A percentile compares a stretch with the other conserved stretches of the same genome.
These are phyloP conservation scores for Entomyzon cyanotis DNA, from an alignment of 2,113 vertebrate genomes.

Conservation along the genomic window DNA sequence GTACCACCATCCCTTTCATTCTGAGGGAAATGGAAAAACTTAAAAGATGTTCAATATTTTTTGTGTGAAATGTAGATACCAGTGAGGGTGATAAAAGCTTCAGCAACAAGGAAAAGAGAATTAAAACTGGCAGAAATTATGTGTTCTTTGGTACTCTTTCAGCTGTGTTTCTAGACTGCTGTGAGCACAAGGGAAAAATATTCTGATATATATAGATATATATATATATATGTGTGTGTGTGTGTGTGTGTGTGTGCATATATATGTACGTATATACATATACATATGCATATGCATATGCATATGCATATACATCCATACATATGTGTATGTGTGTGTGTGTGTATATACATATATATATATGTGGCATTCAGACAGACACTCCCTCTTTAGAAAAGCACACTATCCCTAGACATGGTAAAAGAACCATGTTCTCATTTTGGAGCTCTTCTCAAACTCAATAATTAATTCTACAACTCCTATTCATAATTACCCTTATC, in stretches of 20 bases:
- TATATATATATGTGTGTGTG: no score
- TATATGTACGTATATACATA: background rate
- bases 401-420: background rate
- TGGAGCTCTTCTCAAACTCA: background rate
- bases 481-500: constrained; percentile 41
- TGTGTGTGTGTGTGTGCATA: no score
- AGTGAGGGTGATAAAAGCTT: constrained; percentile 41
- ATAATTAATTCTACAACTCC: constrained; percentile 48
- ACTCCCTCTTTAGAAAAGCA: background rate
- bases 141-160: constrained; percentile 21
- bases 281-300: background rate
- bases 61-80: constrained; percentile 56
- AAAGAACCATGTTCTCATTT: background rate
- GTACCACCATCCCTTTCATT: constrained; percentile 26
- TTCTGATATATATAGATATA: background rate
- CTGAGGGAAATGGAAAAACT: constrained; percentile 61
- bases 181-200: constrained; percentile 8
- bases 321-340: no score
- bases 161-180: constrained; percentile 36
- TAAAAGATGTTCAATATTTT: constrained; percentile 60
- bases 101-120: constrained; percentile 36
- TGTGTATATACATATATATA: no score
- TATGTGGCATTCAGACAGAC: background rate
- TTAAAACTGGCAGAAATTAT: constrained; percentile 20
- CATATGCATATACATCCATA: background rate